A percentile compares a stretch with the other conserved stretches of the same genome.
phyloP scores from a whole-genome alignment of 1,140 invertebrate species.

The Galendromus occidentalis region DNA sequence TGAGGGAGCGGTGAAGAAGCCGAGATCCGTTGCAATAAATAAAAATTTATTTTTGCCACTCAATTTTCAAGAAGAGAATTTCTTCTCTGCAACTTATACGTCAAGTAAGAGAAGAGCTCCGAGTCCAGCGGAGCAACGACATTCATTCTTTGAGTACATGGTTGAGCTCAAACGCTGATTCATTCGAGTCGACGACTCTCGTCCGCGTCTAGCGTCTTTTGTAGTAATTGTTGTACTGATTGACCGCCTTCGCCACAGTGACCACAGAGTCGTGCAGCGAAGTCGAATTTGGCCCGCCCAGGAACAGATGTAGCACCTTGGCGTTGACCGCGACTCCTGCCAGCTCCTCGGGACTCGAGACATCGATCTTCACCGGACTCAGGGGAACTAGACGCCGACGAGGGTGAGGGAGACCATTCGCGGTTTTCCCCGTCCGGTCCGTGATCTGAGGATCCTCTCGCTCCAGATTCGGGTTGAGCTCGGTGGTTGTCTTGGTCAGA shows the following conservation, averaged over 20 bases:
- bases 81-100: too few species aligned
- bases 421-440: neutral
- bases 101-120: too few species aligned
- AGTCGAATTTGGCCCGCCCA: slow-evolving; percentile 5
- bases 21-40: too few species aligned
- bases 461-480: neutral
- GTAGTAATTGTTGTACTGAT: slow-evolving; percentile 11
- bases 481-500: neutral
- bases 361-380: slow-evolving; percentile 3
- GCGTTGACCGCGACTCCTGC: neutral
- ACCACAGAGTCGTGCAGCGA: slow-evolving; percentile 2
- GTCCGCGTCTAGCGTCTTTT: neutral
- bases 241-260: neutral
- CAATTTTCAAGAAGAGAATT: too few species aligned
- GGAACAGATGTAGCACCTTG: slow-evolving; percentile 6
- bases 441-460: neutral
- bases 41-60: too few species aligned
- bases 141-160: too few species aligned
- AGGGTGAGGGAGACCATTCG: neutral
- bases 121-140: too few species aligned
- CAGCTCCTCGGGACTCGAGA: neutral
- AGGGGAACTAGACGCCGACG: neutral
- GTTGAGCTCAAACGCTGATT: too few species aligned
- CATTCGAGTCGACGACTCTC: too few species aligned
- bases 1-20: too few species aligned